Base-by-base conservation (phyloP, 2,888 invertebrate genomes). In the Caenorhabditis plicata region DNA sequence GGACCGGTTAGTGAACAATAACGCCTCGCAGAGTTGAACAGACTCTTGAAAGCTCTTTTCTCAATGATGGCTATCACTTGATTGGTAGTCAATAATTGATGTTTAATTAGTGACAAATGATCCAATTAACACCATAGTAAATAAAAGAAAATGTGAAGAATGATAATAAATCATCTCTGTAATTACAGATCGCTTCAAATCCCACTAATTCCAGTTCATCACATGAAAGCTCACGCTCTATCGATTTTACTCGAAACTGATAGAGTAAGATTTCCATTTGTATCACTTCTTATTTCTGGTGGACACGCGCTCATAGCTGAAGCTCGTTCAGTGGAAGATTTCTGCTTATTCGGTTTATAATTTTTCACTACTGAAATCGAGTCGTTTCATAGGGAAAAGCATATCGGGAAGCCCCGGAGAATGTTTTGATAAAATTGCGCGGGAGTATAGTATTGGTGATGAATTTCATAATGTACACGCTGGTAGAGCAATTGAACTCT, bases 141-240 rank as follows among this genome's bases (percentile, higher is more conserved):
- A n/a, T n/a, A n/a, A n/a, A n/a, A n/a, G n/a, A n/a, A n/a, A n/a
- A n/a, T n/a, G n/a, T n/a, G n/a, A n/a, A n/a, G n/a, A n/a, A n/a
- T n/a, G n/a, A n/a, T n/a, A n/a, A n/a, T n/a, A n/a, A n/a, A n/a
- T n/a, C n/a, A n/a, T n/a, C n/a, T n/a, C n/a, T n/a, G n/a, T n/a
- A n/a, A n/a, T n/a, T n/a, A n/a, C n/a, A n/a, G n/a, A n/a, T n/a
- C n/a, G n/a, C n/a, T n/a, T n/a, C n/a, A n/a, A n/a, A n/a, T 66
- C 43, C 92, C 92, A 0, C 84, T 96, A 64, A 90, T 98, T 80
- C 93, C 96, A 0, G 88, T 98, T 55, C 96, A 98, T 85, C 98
- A 98, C 77, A 98, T 98, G 98, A 89, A 95, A 85, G 96, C 98
- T 1, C 98, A 98, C 85, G 93, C 96, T 4, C 84, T 98, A 52